Base-by-base conservation (phyloP, 2,888 invertebrate genomes). In the Helicoverpa assulta region DNA sequence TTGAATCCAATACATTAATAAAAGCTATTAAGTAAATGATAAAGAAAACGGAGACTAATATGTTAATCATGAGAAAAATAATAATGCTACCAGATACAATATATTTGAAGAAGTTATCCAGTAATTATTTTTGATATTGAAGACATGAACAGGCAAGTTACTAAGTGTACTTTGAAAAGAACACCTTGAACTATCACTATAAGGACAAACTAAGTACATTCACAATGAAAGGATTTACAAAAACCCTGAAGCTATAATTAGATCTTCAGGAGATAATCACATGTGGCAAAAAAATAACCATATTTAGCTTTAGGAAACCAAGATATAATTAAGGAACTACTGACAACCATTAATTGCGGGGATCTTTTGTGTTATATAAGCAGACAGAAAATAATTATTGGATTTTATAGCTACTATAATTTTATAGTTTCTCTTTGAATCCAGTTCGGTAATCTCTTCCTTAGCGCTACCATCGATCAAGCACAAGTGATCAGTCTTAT, bases 11-110 rank as follows among this genome's bases (percentile, higher is more conserved):
- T 33, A 5, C 51, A 63, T 63, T 62, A 18, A 62, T 55, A 29
- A 69, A 62, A 59, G 70, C 54, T 62, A 73, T 73, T 74, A 74
- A 67, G 1, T 60, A 37, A 37, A 19, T 40, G 75, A 75, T 75
- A 67, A 72, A 29, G 16, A n/a, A 56, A 68, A 47, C 40, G 14
- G 19, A 37, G 47, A 74, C 57, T 60, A 74, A n/a, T 43, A 21
- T 19, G 14, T 6, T 50, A 21, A 21, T 67, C 0, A 3, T 16
- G 12, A 16, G 26, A 10, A 19, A 29, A 54, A 56, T 29, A 10
- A 55, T 37, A 40, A 59, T 58, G 50, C 18, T 1, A 33, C 19
- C 12, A 56, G 21, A 33, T n/a, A 51, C 26, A 12, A 51, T 12
- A 18, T 18, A 8, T 37, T 47, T 37, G 8, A 50, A 59, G 29